Evolutionary conservation across 2,888 invertebrate species (phyloP).

Genomic region (Crossocerus cetratus): DNA sequence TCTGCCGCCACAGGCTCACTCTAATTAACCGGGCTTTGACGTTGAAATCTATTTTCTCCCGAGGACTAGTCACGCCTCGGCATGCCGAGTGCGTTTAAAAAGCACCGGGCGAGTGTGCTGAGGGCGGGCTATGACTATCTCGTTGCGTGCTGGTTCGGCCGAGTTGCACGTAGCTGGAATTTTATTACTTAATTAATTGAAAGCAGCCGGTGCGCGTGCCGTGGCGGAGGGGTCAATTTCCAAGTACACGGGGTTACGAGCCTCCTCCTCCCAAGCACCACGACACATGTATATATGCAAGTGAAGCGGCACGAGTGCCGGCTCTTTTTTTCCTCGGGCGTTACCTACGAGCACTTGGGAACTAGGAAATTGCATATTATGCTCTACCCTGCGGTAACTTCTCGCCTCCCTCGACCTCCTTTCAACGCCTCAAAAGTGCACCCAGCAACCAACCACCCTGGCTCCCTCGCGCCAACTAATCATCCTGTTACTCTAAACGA

Average conservation of each 20-base stretch:
- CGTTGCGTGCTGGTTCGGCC: constrained; percentile 10
- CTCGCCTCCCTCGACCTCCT: background rate
- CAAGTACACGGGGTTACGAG: constrained; percentile 42
- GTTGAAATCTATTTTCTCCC: too few species aligned
- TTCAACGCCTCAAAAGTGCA: too few species aligned
- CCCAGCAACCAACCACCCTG: too few species aligned
- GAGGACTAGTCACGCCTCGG: background rate
- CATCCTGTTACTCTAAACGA: too few species aligned
- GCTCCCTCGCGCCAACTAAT: too few species aligned
- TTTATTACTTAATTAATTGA: constrained; percentile 72
- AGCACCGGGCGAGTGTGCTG: background rate
- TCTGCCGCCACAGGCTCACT: too few species aligned
- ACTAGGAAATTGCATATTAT: constrained; percentile 10
- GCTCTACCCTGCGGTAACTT: background rate
- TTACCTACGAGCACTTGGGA: constrained; percentile 4
- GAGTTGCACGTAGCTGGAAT: constrained; percentile 52
- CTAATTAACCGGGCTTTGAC: too few species aligned
- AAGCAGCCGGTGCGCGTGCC: constrained; percentile 61
- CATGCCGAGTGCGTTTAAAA: background rate
- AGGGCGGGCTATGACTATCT: background rate
- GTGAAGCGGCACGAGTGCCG: background rate
- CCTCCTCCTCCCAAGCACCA: background rate
- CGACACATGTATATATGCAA: background rate
- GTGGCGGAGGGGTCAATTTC: constrained; percentile 63
- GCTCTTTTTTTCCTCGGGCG: background rate